Evolutionary conservation across 2,797 vertebrate species (phyloP).

Genomic region (Eulemur coronatus): DNA sequence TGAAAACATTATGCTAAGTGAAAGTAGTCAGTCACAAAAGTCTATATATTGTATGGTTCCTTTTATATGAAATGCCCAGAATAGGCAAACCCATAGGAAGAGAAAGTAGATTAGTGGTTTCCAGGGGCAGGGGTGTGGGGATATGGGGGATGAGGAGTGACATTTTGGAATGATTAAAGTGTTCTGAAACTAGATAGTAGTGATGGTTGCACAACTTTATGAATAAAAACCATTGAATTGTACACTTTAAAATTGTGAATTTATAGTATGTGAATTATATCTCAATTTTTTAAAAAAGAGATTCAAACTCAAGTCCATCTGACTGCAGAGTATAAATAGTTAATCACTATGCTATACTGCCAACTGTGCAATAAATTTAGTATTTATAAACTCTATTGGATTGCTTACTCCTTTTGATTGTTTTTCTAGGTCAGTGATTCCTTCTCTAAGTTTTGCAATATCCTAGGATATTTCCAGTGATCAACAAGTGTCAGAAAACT

Average conservation of each 20-base stretch:
- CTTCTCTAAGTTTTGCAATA: conserved; percentile 23
- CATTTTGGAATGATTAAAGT: not conserved
- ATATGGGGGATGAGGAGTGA: not conserved
- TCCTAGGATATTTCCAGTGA: not conserved
- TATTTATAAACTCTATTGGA: conserved; percentile 21
- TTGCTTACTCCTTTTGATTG: not conserved
- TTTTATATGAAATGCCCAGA: conserved; percentile 23
- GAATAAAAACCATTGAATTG: not conserved
- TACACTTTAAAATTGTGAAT: conserved; percentile 32
- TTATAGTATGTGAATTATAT: not conserved
- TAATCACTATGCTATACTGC: not conserved
- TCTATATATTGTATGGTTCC: not conserved
- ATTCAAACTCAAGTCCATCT: not conserved
- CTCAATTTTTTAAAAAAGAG: not conserved
- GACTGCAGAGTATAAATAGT: not conserved
- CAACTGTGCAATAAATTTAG: conserved; percentile 30
- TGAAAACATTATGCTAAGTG: conserved; percentile 23
- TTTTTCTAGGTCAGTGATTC: conserved; percentile 47
- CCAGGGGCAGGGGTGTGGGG: not conserved
- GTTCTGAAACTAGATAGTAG: conserved; percentile 8
- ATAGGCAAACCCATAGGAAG: conserved; percentile 17
- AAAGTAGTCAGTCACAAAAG: conserved; percentile 31
- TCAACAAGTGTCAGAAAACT: conserved; percentile 29
- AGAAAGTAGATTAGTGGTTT: conserved; percentile 2
- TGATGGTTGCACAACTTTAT: not conserved